Base-by-base conservation (phyloP, 2,888 invertebrate genomes). In the Sceliomorpha sp. region DNA sequence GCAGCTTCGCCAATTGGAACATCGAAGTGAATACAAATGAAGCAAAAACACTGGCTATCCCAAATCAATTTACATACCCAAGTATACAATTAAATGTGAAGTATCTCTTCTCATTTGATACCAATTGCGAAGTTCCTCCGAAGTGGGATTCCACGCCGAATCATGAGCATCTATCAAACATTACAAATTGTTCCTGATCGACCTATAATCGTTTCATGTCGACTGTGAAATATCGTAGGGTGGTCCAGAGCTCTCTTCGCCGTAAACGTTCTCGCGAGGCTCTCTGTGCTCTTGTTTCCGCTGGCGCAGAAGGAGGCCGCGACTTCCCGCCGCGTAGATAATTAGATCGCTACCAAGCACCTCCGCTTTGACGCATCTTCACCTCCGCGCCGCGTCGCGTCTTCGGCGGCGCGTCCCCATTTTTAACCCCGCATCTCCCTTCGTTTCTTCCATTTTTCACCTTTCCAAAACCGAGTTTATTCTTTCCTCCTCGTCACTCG, bases 261-360 rank as follows among this genome's bases (percentile, higher is more conserved):
- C 68, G 59, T 60, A 70, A 76, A 60, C 60, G 59, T 55, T 59
- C 63, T 73, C 62, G 44, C 48, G 55, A 50, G 71, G 51, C 9
- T 39, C 51, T 44, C 62, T 71, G 75, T 83, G 81, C 78, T 78
- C 79, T 82, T 80, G 74, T 82, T 81, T 76, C 76, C 72, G 78
- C 79, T 73, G 74, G 76, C 83, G 67, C 83, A 78, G 82, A 79
- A 80, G 85, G 84, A 79, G 81, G 83, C 81, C 85, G 77, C 80
- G 85, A 77, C 83, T 77, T 82, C 87, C 87, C 82, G 84, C 83
- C 83, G 87, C 82, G 87, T 85, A 81, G 86, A 87, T 87, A 88
- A 87, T 88, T 88, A 88, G 87, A 87, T 86, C 87, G 87, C 87
- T 87, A 88, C 87, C 85, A 86, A 84, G 78, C 84, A 84, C 81